These are phyloP conservation scores for Athetis lepigone DNA, from an alignment of 2,888 invertebrate species.

Conservation along the genomic window DNA sequence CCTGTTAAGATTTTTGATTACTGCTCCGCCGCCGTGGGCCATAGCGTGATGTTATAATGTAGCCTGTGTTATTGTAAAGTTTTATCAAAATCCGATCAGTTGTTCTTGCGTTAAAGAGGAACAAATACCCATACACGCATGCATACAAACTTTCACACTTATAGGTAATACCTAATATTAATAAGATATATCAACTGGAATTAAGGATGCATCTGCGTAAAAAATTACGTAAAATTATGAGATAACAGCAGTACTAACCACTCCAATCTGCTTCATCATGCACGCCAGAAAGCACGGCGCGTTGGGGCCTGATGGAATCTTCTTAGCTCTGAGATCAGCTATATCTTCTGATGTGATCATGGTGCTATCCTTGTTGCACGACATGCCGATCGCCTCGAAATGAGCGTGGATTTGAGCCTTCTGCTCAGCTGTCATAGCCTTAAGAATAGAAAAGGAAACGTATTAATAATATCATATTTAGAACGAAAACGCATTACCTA, in stretches of 20 bases:
- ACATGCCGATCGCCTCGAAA: constrained; percentile 75
- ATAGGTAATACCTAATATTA: too few species aligned
- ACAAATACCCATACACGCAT: too few species aligned
- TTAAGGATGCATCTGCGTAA: neutral
- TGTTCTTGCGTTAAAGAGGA: too few species aligned
- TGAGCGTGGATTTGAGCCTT: constrained; percentile 76
- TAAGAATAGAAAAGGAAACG: constrained; percentile 20
- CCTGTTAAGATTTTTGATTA: too few species aligned
- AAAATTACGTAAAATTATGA: neutral
- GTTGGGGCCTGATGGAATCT: constrained; percentile 75
- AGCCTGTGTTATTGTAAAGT: too few species aligned
- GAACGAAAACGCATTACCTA: too few species aligned
- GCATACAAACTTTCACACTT: too few species aligned
- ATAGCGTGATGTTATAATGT: too few species aligned
- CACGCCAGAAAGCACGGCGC: constrained; percentile 84
- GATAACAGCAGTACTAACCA: constrained; percentile 71
- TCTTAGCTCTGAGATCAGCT: constrained; percentile 67
- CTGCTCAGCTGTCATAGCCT: constrained; percentile 84
- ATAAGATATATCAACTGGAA: too few species aligned
- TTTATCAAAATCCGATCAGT: too few species aligned
- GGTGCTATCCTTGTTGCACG: constrained; percentile 75
- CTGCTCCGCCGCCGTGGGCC: too few species aligned
- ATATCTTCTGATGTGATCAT: constrained; percentile 77
- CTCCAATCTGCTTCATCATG: constrained; percentile 77
- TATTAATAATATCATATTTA: too few species aligned